Conservation (phyloP, 2,113 vertebrate species). For the pig (Sus scrofa) region T2T-Sscrofa CM000812.6:50047501-50048000, state of each 20-base stretch:
- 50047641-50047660: not conserved
- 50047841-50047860: not conserved
- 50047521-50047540: not conserved
- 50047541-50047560: not conserved
- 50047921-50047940: too few species aligned
- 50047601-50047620: not conserved
- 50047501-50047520: not conserved
- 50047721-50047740: not conserved
- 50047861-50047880: not conserved
- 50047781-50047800: not conserved
- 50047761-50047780: not conserved
- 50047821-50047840: not conserved
- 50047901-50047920: not conserved
- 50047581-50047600: not conserved
- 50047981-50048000: too few species aligned
- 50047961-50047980: too few species aligned
- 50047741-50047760: not conserved
- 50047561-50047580: not conserved
- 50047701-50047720: not conserved
- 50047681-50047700: not conserved
- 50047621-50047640: not conserved
- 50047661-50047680: not conserved
- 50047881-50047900: not conserved
- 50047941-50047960: too few species aligned
- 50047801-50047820: not conserved